Evolutionary conservation across 2,797 vertebrate genomes (phyloP), one percentile per base, ranked within the genome.

Genomic region (Manis crassicaudata): DNA sequence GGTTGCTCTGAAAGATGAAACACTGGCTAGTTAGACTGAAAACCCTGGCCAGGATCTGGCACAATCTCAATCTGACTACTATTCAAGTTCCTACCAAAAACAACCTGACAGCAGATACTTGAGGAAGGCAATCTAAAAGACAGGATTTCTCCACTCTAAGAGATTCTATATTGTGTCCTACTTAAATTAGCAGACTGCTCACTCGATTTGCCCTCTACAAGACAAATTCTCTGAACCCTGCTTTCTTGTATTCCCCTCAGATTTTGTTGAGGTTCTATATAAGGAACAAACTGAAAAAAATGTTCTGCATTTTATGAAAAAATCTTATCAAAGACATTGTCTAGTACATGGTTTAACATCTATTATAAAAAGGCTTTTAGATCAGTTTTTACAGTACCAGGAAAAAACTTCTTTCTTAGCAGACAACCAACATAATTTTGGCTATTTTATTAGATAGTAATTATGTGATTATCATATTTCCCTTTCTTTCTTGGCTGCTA

Each of bases 301-400:
- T 1, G 27, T 76, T 72, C 68, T 87, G 17, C 8, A 92, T 70
- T 96, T 95, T 90, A 43, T 90, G 52, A 79, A 81, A 85, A 62
- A 89, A 63, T 37, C 32, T 89, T 87, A 14, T 90, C 87, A 96
- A 96, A 94, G 46, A 82, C 37, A 85, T 14, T 95, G 52, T 92
- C 43, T 77, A 95, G 70, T 46, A 88, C 21, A 88, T 79, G 13
- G 52, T 67, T 43, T 95, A 94, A 95, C 76, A 23, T 80, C 40
- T 94, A 68, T 76, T 88, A 95, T 80, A 90, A 96, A 96, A 95
- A 92, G 80, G 23, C 46, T 96, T 96, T 95, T 87, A 96, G 35
- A 90, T 92, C 25, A 65, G 77, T 84, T 93, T 65, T 95, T 95
- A 86, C 35, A 96, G 89, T 58, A 95, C 14, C 65, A 63, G 81